A percentile compares a stretch with the other conserved stretches of the same genome.
These are phyloP conservation scores for Beaufortia kweichowensis DNA, from an alignment of 2,113 vertebrate species.

Conservation along the genomic window DNA sequence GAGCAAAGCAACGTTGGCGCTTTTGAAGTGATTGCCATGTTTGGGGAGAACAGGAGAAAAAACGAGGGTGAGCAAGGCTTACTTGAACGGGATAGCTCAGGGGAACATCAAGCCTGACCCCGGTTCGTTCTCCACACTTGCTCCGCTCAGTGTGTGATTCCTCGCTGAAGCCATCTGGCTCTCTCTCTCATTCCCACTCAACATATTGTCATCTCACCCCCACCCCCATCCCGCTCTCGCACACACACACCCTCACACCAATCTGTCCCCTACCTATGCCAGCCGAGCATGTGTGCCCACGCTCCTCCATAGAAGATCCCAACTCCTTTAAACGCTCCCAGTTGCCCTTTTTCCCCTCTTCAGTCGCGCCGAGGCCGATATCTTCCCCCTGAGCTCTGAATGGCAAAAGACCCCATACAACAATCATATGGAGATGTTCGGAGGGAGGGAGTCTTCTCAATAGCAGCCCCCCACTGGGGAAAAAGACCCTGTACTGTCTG, in stretches of 20 bases:
- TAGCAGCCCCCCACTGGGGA: conserved; percentile 37
- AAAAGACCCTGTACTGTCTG: conserved; percentile 41
- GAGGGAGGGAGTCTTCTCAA: conserved; percentile 21
- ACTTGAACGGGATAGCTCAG: conserved; percentile 70
- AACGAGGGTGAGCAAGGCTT: conserved; percentile 59
- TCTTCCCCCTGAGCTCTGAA: conserved; percentile 66
- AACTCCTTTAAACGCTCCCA: conserved; percentile 66
- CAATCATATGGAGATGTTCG: background rate
- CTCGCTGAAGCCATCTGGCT: conserved; percentile 76
- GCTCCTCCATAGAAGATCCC: conserved; percentile 49
- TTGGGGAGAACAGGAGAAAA: conserved; percentile 34
- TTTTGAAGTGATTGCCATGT: conserved; percentile 72
- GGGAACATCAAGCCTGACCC: conserved; percentile 78
- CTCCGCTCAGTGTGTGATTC: conserved; percentile 61
- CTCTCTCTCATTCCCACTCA: conserved; percentile 73
- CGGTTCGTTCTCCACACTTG: conserved; percentile 56
- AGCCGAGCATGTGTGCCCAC: conserved; percentile 65
- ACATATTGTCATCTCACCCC: conserved; percentile 71
- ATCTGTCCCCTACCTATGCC: conserved; percentile 63
- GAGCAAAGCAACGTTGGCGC: conserved; percentile 49
- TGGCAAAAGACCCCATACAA: conserved; percentile 46
- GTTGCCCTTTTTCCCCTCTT: conserved; percentile 67
- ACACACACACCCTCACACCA: conserved; percentile 47
- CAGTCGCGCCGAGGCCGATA: conserved; percentile 66
- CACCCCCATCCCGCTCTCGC: conserved; percentile 60